These are phyloP conservation scores for Ochropleura leucogaster DNA, from an alignment of 2,888 invertebrate species.

Conservation along the genomic window DNA sequence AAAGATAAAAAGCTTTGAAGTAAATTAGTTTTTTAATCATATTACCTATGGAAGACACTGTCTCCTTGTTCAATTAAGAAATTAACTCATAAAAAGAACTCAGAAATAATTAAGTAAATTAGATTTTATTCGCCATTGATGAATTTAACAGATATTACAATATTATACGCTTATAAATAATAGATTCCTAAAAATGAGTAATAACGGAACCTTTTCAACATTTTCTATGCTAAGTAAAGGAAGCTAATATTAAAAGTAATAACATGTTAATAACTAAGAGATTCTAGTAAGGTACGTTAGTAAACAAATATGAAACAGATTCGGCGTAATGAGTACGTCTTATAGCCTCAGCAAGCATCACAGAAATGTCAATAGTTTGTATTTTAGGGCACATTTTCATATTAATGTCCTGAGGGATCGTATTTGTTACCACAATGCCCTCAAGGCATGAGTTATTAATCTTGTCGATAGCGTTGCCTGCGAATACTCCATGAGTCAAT, in stretches of 20 bases:
- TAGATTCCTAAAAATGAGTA: conserved; percentile 21
- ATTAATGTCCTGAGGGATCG: conserved; percentile 97
- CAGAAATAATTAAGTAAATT: conserved; percentile 6
- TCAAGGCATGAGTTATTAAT: conserved; percentile 97
- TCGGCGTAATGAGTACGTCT: conserved; percentile 99
- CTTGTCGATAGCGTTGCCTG: conserved; percentile 96
- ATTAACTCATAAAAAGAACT: conserved; percentile 22
- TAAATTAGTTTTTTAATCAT: not conserved
- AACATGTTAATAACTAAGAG: conserved; percentile 13
- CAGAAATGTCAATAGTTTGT: conserved; percentile 99
- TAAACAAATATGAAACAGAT: conserved; percentile 99
- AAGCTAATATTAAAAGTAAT: conserved; percentile 8
- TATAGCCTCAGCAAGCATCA: conserved; percentile 99
- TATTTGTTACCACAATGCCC: conserved; percentile 97
- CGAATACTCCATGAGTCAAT: conserved; percentile 97
- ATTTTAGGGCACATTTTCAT: conserved; percentile 94
- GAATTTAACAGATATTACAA: conserved; percentile 20
- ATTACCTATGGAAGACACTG: not conserved
- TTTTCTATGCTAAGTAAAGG: conserved; percentile 21
- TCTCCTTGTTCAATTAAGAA: not conserved
- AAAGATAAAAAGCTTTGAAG: not conserved
- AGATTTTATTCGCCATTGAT: conserved; percentile 41
- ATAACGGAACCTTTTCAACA: conserved; percentile 14
- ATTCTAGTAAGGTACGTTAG: conserved; percentile 97
- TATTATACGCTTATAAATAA: conserved; percentile 32